Percentiles rank a stretch among this genome's conserved stretches.
Evolutionary conservation across 2,797 vertebrate genomes (phyloP).

Genomic region (Sciaenops ocellatus): DNA sequence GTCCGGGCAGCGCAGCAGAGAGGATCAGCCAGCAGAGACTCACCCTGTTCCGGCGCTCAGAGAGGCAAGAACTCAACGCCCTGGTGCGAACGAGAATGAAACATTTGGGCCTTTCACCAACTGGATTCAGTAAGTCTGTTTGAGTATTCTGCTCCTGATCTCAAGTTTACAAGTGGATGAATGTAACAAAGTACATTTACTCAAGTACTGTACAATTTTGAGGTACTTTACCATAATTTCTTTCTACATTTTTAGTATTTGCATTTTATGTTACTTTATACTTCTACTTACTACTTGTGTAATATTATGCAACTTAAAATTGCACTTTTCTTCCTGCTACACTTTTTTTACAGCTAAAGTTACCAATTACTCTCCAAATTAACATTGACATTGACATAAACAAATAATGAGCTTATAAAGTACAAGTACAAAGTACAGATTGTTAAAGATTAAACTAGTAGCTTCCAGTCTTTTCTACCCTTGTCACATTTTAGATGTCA

Average conservation of each 20-base stretch:
- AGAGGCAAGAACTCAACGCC: conserved; percentile 89
- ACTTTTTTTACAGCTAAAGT: not conserved
- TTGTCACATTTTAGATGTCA: not conserved
- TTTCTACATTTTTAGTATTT: not conserved
- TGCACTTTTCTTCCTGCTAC: not conserved
- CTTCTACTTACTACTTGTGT: not conserved
- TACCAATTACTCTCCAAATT: not conserved
- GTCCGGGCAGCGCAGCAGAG: conserved; percentile 85
- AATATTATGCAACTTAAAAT: not conserved
- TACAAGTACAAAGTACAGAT: not conserved
- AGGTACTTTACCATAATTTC: not conserved
- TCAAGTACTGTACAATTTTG: not conserved
- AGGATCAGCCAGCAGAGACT: conserved; percentile 90
- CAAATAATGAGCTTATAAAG: not conserved
- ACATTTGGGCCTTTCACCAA: conserved; percentile 88
- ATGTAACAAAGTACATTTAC: not conserved
- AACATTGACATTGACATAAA: not conserved
- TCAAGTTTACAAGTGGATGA: not conserved
- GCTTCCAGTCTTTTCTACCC: too few relatives aligned
- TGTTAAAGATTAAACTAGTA: not conserved
- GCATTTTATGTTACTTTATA: not conserved
- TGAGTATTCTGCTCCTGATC: not conserved
- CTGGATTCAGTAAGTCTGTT: conserved; percentile 86
- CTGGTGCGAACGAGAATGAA: conserved; percentile 90
- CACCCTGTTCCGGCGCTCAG: conserved; percentile 87